phyloP scores from a whole-genome alignment of 2,113 vertebrate genomes.

The Laterallus jamaicensis region DNA sequence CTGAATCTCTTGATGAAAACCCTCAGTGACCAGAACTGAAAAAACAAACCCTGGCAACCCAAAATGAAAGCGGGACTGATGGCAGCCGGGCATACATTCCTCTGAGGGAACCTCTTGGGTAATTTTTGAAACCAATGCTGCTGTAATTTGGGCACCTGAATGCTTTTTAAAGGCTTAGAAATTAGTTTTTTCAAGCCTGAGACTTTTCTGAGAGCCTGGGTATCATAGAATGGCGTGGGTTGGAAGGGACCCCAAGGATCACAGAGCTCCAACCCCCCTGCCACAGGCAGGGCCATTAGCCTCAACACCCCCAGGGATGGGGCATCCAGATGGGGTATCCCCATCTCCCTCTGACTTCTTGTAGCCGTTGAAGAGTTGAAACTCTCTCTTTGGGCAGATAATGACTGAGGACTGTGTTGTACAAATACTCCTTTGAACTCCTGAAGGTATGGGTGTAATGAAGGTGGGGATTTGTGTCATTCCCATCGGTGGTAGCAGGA shows the following conservation, averaged over 20 bases:
- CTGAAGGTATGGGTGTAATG: not conserved
- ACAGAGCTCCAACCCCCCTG: too few species aligned
- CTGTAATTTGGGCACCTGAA: not conserved
- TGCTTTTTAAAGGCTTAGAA: not conserved
- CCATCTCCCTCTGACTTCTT: not conserved
- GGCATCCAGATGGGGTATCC: not conserved
- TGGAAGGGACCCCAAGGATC: too few species aligned
- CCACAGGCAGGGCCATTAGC: too few species aligned
- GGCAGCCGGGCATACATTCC: not conserved
- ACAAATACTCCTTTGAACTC: not conserved
- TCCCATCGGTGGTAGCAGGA: not conserved
- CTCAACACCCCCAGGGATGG: too few species aligned
- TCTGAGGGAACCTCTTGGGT: not conserved
- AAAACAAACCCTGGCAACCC: not conserved
- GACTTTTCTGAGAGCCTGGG: not conserved
- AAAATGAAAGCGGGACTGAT: not conserved
- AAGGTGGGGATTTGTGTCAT: not conserved
- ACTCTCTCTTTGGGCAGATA: not conserved
- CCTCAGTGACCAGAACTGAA: not conserved
- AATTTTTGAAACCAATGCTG: not conserved
- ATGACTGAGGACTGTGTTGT: not conserved
- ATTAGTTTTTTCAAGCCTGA: not conserved
- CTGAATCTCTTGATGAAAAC: not conserved
- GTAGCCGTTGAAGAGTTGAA: not conserved
- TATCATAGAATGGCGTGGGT: too few species aligned